Evolutionary conservation across 1,140 invertebrate species (phyloP), one percentile per base, ranked within the genome.

Genomic region (Heliconius hermathena): DNA sequence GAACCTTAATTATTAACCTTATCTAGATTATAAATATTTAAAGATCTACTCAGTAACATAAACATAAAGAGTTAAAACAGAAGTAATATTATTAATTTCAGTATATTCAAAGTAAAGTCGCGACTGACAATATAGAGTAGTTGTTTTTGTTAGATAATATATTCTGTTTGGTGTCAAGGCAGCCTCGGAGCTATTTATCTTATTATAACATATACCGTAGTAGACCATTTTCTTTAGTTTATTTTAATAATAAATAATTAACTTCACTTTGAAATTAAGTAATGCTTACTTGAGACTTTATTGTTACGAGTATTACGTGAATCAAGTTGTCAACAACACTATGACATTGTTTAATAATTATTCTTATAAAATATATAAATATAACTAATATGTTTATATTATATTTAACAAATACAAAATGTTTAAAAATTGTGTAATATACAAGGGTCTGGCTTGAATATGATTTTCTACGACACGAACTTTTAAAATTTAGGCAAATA

Each of bases 121-220:
- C 13, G 60, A 16, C 60, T 66, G 26, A 66, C 60, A 66, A 66
- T 16, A 26, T 66, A 66, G 60, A 66, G 13, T n/a, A 22, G n/a
- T 66, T 66, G 60, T 66, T 66, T 66, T 66, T 16, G 60, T 66
- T 66, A 66, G 60, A 66, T 66, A 66, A 66, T 66, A 29, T 29
- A 29, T 66, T 26, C 60, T n/a, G 60, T 66, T 66, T 66, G 60
- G 60, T 66, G 60, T 66, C 60, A 66, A 66, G 60, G 60, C 60
- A n/a, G 60, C 6, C 26, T 66, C 60, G 16, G 60, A 16, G 60
- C 60, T 66, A 3, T 26, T 66, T 66, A 66, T 66, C 60, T 29
- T 22, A 66, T 66, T 66, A 66, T 29, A 16, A 9, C 13, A 29
- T 3, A 22, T 29, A 66, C 60, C 26, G 9, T 13, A 29, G 22